Evolutionary conservation across 2,797 vertebrate genomes (phyloP), one percentile per base, ranked within the genome.

Genomic region (Cossypha niveicapilla): DNA sequence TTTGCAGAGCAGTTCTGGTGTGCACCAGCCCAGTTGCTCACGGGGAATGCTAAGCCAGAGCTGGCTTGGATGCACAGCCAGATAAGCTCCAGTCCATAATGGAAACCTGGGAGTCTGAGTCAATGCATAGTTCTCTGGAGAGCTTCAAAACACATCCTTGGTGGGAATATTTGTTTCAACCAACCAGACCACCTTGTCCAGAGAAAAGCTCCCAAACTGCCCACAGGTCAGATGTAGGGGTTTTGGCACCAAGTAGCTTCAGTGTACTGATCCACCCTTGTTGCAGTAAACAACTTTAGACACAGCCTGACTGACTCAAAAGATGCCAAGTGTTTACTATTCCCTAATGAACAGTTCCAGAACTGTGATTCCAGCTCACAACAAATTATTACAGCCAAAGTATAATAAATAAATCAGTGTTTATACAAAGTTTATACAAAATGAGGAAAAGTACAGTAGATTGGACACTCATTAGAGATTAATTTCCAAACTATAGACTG

Each of bases 331-430:
- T 67, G 84, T 82, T 94, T 86, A 62, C 62, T 83, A 23, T 50
- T 88, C 62, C 62, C 58, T 75, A 62, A 63, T 42, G 74, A 89
- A 82, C 51, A 89, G 84, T n/a, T 84, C 37, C 56, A 78, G 71
- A 81, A 23, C 60, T 77, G 50, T 30, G 62, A 89, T 86, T 92
- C 21, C 56, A 92, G 65, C 50, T 62, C 47, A 61, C 4, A 71
- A 60, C 44, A 92, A 57, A 78, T 73, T 23, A 79, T 91, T 75
- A 68, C 28, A 82, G 70, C 63, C 80, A 56, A 94, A 66, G 28
- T 71, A 79, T 37, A 65, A 63, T 73, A 84, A 94, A 93, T n/a
- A 93, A 86, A 96, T 72, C 77, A 92, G 22, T 58, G 14, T 75
- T 74, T 76, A 62, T 28, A 67, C 8, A 16, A 78, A 81, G 58